Evolutionary conservation across 2,888 invertebrate genomes (phyloP).

Genomic region (Cremastobaeus sp.): DNA sequence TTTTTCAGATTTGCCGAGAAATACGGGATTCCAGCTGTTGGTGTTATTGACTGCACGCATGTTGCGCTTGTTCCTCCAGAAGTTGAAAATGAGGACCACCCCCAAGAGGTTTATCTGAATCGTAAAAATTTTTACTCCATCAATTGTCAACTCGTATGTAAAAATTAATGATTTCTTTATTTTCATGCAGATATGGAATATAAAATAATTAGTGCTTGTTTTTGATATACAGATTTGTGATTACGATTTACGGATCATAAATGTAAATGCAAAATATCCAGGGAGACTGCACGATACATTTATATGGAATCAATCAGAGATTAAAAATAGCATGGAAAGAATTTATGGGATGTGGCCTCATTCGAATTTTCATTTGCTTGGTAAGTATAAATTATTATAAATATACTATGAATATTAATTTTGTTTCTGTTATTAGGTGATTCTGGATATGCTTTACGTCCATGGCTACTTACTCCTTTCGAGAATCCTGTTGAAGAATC

Average conservation of each 20-base stretch:
- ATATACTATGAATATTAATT: background rate
- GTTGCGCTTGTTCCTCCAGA: background rate
- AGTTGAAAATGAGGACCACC: background rate
- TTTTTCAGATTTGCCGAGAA: background rate
- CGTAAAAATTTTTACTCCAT: background rate
- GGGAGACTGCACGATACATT: background rate
- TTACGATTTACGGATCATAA: background rate
- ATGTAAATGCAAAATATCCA: background rate
- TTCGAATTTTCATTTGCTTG: background rate
- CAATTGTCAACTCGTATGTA: background rate
- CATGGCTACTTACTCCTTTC: background rate
- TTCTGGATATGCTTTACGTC: background rate
- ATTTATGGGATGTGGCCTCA: background rate
- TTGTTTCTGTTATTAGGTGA: background rate
- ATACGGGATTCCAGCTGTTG: background rate
- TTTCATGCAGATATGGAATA: background rate
- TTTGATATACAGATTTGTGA: background rate
- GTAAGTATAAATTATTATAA: background rate
- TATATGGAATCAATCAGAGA: background rate
- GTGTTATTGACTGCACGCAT: background rate
- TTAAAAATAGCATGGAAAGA: background rate
- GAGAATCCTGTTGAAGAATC: background rate
- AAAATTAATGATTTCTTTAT: background rate
- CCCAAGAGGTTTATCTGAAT: background rate
- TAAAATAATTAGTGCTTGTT: background rate